A percentile compares a stretch with the other conserved stretches of the same genome.
These are phyloP conservation scores for Graphium colonna DNA, from an alignment of 2,888 invertebrate species.

Conservation along the genomic window DNA sequence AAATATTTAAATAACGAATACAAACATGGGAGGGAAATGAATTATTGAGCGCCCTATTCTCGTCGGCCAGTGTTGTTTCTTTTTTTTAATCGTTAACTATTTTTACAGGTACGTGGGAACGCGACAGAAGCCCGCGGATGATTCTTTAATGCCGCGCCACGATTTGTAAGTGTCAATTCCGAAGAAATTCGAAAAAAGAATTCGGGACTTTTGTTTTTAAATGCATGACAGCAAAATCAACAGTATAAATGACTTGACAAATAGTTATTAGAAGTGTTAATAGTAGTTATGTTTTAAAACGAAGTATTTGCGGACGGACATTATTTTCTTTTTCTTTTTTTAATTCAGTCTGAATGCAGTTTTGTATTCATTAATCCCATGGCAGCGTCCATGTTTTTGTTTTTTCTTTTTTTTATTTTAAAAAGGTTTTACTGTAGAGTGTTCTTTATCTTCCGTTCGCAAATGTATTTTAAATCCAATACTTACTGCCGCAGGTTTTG, in stretches of 20 bases:
- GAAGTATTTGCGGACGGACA: too few relatives aligned
- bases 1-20: slow-evolving; percentile 25
- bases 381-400: not conserved
- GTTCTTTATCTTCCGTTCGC: slow-evolving; percentile 2
- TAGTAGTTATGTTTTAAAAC: too few relatives aligned
- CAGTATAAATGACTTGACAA: too few relatives aligned
- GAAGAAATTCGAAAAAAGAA: not conserved
- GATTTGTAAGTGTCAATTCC: slow-evolving; percentile 12
- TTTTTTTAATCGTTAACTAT: slow-evolving; percentile 11
- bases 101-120: slow-evolving; percentile 26
- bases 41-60: slow-evolving; percentile 23
- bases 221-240: not conserved
- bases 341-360: not conserved
- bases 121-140: slow-evolving; percentile 4
- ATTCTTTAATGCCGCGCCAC: not conserved
- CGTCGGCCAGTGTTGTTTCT: slow-evolving; percentile 14
- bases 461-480: slow-evolving; percentile 7
- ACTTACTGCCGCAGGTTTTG: slow-evolving; percentile 14
- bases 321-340: too few relatives aligned
- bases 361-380: not conserved
- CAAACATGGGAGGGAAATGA: slow-evolving; percentile 23
- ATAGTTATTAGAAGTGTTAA: too few relatives aligned
- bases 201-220: not conserved
- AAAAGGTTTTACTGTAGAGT: slow-evolving; percentile 9
- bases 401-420: not conserved